phyloP scores from a whole-genome alignment of 2,888 invertebrate genomes.

The Stenchaetothrips biformis region DNA sequence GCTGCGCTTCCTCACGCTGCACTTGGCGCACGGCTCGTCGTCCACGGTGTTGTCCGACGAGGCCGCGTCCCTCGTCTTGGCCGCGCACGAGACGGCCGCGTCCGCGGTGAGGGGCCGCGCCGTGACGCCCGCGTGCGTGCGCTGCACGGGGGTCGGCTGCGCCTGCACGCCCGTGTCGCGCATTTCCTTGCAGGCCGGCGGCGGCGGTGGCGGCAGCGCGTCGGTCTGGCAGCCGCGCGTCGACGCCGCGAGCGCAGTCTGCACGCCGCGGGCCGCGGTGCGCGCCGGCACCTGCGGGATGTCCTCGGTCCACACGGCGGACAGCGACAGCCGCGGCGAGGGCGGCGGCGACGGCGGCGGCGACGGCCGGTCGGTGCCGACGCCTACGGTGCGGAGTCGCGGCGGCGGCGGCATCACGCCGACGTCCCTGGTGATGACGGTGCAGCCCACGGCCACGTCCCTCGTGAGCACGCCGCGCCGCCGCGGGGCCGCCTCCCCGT shows the following conservation, averaged over 20 bases:
- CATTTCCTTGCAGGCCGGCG: not conserved
- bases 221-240: not conserved
- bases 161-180: slow-evolving; percentile 15
- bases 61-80: slow-evolving; percentile 6
- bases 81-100: not conserved
- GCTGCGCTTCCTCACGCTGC: slow-evolving; percentile 1
- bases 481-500: not conserved
- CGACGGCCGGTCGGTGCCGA: not conserved
- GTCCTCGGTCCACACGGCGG: not conserved
- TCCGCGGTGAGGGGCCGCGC: not conserved
- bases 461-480: not conserved
- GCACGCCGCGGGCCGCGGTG: not conserved
- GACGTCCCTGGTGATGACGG: slow-evolving; percentile 7
- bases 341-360: not conserved
- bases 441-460: slow-evolving; percentile 4
- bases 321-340: not conserved
- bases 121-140: slow-evolving; percentile 15
- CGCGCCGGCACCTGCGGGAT: not conserved
- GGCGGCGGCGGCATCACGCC: not conserved
- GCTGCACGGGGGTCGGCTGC: not conserved
- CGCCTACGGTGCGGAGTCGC: not conserved
- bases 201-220: not conserved
- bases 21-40: not conserved
- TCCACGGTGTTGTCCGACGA: slow-evolving; percentile 1
- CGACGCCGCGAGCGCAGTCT: not conserved